Evolutionary conservation across 2,113 vertebrate species (phyloP).

Genomic region (Bothrops jararaca): DNA sequence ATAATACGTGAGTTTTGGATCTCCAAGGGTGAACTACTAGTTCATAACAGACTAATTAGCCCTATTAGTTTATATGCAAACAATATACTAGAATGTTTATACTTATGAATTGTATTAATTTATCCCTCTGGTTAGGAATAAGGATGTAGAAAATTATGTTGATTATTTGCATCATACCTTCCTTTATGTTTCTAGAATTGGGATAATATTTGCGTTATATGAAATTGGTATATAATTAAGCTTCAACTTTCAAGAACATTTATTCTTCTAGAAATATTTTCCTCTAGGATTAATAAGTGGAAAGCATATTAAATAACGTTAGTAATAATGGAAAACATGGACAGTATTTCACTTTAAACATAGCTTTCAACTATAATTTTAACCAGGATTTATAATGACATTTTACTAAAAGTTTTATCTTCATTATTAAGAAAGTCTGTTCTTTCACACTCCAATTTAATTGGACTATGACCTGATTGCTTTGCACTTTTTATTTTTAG

Average conservation of each 20-base stretch:
- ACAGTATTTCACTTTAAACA: constrained; percentile 24
- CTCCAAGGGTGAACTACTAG: neutral
- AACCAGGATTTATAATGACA: neutral
- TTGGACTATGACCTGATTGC: neutral
- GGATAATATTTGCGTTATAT: constrained; percentile 17
- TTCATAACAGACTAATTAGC: neutral
- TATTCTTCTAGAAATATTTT: neutral
- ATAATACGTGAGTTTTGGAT: neutral
- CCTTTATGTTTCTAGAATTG: constrained; percentile 32
- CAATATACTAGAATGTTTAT: neutral
- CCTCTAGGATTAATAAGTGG: neutral
- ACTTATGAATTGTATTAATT: neutral
- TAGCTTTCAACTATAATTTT: constrained; percentile 8
- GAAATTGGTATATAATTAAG: constrained; percentile 1
- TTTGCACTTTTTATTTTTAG: neutral
- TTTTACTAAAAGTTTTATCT: neutral
- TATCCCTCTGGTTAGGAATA: neutral
- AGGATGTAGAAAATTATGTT: constrained; percentile 20
- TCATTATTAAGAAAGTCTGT: constrained; percentile 15
- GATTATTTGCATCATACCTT: constrained; percentile 14
- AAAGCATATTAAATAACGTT: neutral
- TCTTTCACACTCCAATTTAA: neutral
- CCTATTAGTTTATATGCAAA: neutral
- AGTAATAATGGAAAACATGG: constrained; percentile 8
- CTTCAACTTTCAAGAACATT: constrained; percentile 1